Percentiles rank a stretch among this genome's conserved stretches.
Conservation (phyloP, 2,888 invertebrate species). For the Dynastes grantii region DNA sequence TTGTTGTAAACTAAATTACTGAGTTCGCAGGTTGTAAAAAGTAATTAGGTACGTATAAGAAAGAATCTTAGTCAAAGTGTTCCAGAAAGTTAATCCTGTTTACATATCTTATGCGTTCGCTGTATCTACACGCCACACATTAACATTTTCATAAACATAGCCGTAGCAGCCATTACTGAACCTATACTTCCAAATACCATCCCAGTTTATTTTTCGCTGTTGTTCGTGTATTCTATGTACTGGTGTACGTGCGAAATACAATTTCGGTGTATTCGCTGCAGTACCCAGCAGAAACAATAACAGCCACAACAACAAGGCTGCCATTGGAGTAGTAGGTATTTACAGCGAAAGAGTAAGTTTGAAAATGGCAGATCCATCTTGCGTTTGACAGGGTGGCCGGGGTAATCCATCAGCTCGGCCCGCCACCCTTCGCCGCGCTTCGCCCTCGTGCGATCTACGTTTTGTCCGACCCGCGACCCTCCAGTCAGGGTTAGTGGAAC, state of each 20-base stretch:
- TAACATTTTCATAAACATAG: too few species aligned
- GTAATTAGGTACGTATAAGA: too few species aligned
- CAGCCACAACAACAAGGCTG: not conserved
- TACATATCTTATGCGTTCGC: too few species aligned
- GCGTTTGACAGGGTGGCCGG: conserved; percentile 71
- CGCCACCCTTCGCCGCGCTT: conserved; percentile 54
- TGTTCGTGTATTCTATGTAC: not conserved
- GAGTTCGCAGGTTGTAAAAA: too few species aligned
- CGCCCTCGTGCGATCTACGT: conserved; percentile 60
- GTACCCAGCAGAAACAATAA: not conserved
- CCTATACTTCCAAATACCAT: too few species aligned
- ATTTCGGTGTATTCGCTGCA: conserved; percentile 5
- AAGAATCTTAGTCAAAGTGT: too few species aligned
- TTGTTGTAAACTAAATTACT: too few species aligned
- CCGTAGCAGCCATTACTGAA: too few species aligned
- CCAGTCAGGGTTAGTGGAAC: conserved; percentile 72
- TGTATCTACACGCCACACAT: too few species aligned
- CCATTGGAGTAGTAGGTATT: conserved; percentile 51
- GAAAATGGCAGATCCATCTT: conserved; percentile 72
- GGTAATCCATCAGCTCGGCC: conserved; percentile 69
- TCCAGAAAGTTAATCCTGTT: too few species aligned
- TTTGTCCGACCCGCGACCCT: conserved; percentile 69
- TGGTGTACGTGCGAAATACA: not conserved
- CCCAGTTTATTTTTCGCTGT: too few species aligned
- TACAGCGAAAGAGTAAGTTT: conserved; percentile 68